Conservation (phyloP, 2,113 vertebrate genomes). For the Phylloscopus trochilus region DNA sequence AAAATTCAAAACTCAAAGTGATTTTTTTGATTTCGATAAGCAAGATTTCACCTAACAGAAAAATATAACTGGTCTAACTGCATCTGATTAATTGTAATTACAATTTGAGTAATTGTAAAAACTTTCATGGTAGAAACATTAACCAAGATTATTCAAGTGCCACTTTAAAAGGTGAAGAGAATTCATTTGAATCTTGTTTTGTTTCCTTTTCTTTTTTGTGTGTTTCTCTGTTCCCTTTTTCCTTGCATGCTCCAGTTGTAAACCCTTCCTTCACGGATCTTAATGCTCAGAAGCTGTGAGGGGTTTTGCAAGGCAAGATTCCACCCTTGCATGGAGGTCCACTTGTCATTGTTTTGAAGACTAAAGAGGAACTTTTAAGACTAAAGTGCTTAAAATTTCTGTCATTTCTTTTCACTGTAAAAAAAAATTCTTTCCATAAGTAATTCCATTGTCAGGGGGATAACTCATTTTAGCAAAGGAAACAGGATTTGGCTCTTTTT, state of each 20-base stretch:
- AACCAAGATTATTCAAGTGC: background rate
- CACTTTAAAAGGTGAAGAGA: background rate
- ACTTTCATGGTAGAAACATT: background rate
- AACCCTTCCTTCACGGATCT: background rate
- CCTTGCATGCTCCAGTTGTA: background rate
- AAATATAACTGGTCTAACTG: background rate
- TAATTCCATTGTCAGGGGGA: background rate
- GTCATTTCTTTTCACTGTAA: background rate
- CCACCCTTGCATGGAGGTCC: background rate
- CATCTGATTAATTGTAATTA: background rate
- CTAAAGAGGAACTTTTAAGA: background rate
- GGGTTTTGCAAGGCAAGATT: fast-evolving
- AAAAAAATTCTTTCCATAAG: background rate
- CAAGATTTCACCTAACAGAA: background rate
- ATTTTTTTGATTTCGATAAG: background rate
- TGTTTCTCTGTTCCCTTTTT: background rate
- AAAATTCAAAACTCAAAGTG: background rate
- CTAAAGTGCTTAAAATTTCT: background rate
- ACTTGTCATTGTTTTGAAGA: background rate
- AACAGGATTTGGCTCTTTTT: background rate
- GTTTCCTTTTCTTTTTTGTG: fast-evolving
- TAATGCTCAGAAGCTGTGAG: background rate
- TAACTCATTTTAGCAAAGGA: background rate
- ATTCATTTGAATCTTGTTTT: background rate
- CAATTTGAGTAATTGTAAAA: background rate